phyloP scores from a whole-genome alignment of 2,113 vertebrate genomes.

The Dunckerocampus dactyliophorus region DNA sequence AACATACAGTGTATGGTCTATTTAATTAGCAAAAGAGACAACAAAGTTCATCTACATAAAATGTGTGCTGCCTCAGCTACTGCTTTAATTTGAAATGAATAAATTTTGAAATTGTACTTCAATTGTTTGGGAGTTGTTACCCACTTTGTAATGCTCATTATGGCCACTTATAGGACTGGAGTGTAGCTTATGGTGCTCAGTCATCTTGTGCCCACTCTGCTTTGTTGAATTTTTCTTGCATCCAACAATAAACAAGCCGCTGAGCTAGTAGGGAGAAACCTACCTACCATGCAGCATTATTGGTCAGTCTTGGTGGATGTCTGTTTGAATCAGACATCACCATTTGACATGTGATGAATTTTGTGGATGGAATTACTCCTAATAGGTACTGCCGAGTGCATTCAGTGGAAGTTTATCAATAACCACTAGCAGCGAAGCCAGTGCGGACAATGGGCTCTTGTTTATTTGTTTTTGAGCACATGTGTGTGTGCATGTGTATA shows the following conservation, averaged over 20 bases:
- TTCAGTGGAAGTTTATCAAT: slow-evolving; percentile 64
- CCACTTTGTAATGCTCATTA: neutral
- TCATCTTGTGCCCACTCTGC: neutral
- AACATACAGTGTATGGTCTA: no score
- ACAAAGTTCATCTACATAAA: no score
- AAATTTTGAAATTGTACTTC: no score
- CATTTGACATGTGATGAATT: slow-evolving; percentile 16
- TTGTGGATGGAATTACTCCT: slow-evolving; percentile 1
- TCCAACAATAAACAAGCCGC: neutral
- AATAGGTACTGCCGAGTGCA: slow-evolving; percentile 38
- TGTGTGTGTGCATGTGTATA: slow-evolving; percentile 50
- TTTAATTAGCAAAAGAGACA: no score
- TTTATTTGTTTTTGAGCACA: slow-evolving; percentile 37
- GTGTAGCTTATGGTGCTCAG: neutral
- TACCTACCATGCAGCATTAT: neutral
- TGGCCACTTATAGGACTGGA: neutral
- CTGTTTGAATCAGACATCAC: slow-evolving; percentile 4
- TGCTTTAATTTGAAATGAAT: no score
- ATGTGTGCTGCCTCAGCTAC: no score
- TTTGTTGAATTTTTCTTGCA: neutral
- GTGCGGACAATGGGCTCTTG: slow-evolving; percentile 48
- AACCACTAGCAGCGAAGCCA: slow-evolving; percentile 58
- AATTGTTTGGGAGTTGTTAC: neutral
- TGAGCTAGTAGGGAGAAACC: neutral
- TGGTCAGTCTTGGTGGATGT: slow-evolving; percentile 5